Evolutionary conservation across 2,888 invertebrate genomes (phyloP), one percentile per base, ranked within the genome.

Genomic region (Rhodophaea formosa): DNA sequence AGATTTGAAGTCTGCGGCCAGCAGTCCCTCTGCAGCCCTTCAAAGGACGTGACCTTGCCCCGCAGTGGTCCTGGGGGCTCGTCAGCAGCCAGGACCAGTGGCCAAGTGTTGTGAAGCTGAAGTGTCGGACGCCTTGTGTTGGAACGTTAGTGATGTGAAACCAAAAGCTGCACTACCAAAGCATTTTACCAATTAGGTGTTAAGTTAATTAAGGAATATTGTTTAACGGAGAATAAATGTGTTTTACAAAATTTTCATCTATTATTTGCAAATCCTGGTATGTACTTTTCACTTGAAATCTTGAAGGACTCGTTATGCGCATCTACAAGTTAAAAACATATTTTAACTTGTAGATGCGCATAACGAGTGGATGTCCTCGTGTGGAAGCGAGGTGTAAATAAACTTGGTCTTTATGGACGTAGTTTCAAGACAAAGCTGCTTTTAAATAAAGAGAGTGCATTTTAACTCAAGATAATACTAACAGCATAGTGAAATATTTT

Each of bases 1-100:
- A 86, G 87, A 74, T 74, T 72, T 73, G 75, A 79, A 71, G 79
- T 39, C 72, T 72, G 67, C 68, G 72, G 70, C 72, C 72, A 69
- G 74, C 75, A 71, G 75, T 72, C 70, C 72, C 72, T 71, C 71
- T 69, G 63, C 69, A 62, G 65, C 63, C 65, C 53, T 54, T 60
- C 61, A 59, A 60, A 66, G 71, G 60, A 62, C 17, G n/a, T 45
- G 54, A 55, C 35, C 32, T 17, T 60, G 64, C 59, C 66, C 69
- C 70, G 65, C 68, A 68, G 70, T 62, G 71, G 60, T 67, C 62
- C 64, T 62, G 70, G 73, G 72, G 61, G 66, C 68, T 66, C 63
- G 69, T 66, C 72, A 57, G 63, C 62, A n/a, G 68, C 69, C 68
- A 67, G 30, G n/a, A 57, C 53, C 57, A 60, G 66, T 57, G 52